Percentiles rank a stretch among this genome's conserved stretches.
phyloP scores from a whole-genome alignment of 2,888 invertebrate species.

The Carterocephalus palaemon region DNA sequence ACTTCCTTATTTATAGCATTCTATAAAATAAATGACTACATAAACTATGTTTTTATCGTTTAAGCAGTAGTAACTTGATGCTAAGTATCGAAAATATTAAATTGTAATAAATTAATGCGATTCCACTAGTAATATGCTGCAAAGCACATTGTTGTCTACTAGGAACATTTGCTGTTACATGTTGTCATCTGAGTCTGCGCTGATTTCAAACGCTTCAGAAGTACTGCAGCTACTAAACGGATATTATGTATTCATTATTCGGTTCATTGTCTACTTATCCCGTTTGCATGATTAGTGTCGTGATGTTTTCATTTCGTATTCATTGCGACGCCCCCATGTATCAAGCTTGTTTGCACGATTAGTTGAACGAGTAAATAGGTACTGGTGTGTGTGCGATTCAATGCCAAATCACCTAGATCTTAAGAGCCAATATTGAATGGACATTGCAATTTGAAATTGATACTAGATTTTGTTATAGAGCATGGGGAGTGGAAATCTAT shows the following conservation, averaged over 20 bases:
- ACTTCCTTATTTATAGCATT: too few relatives aligned
- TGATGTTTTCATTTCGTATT: constrained; percentile 55
- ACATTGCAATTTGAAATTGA: constrained; percentile 12
- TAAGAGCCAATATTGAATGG: constrained; percentile 23
- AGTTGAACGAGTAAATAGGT: too few relatives aligned
- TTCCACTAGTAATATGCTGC: too few relatives aligned
- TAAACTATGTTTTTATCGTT: too few relatives aligned
- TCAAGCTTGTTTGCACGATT: constrained; percentile 41
- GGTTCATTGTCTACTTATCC: constrained; percentile 47
- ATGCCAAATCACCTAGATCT: constrained; percentile 29
- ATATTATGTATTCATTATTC: constrained; percentile 28
- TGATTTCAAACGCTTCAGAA: too few relatives aligned
- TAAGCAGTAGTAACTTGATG: too few relatives aligned
- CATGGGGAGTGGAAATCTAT: constrained; percentile 5
- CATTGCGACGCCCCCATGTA: constrained; percentile 47
- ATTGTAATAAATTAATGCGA: too few relatives aligned
- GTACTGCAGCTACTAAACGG: constrained; percentile 9
- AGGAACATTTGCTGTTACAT: too few relatives aligned
- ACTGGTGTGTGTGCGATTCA: constrained; percentile 27
- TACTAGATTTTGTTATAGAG: constrained; percentile 8
- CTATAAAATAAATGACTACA: too few relatives aligned
- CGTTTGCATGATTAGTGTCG: constrained; percentile 61
- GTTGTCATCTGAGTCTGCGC: too few relatives aligned
- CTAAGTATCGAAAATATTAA: too few relatives aligned
- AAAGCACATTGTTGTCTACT: too few relatives aligned